Base-by-base conservation (phyloP, 2,888 invertebrate genomes). In the Ypsolopha scabrella region DNA sequence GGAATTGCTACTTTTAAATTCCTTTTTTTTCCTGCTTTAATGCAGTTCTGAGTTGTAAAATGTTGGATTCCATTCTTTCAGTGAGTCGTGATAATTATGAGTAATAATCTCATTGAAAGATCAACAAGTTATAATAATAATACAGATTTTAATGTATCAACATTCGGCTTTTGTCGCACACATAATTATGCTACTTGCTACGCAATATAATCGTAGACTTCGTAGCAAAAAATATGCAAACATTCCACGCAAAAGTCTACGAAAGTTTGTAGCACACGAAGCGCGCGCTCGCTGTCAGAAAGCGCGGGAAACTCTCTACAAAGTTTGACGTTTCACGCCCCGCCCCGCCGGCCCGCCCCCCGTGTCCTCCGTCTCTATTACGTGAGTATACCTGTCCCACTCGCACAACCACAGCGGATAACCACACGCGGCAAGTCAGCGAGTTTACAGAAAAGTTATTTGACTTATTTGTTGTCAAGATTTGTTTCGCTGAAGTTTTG, bases 221-320 rank as follows among this genome's bases (percentile, higher is more conserved):
- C 38, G 38, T 38, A 38, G 38, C 9, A 24, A 24, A 24, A 24
- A 24, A 8, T 6, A 3, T 6, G 6, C 8, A 38, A 2, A n/a
- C 38, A 10, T 38, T 8, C 38, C 6, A 38, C 38, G 38, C 8
- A 38, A 38, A 8, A 43, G 13, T n/a, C 43, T 43, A 43, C 43
- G 43, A 13, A 43, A 43, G 13, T 43, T 43, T 14, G 43, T 43
- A 43, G 14, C 24, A 24, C 24, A 24, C 2, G 4, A 1, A 38
- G 38, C 38, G n/a, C 38, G 7, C 24, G 43, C 43, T 43, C 8
- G 14, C 56, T 61, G 61, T 58, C 67, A 24, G 57, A 76, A 76
- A 77, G 72, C 80, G 81, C 81, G 80, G 80, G 81, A 82, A 83
- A 83, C 67, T 77, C 67, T 52, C 53, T 52, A 10, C 55, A 56